Conservation (phyloP, 2,888 invertebrate genomes). For the Pterobdella sp. region DNA sequence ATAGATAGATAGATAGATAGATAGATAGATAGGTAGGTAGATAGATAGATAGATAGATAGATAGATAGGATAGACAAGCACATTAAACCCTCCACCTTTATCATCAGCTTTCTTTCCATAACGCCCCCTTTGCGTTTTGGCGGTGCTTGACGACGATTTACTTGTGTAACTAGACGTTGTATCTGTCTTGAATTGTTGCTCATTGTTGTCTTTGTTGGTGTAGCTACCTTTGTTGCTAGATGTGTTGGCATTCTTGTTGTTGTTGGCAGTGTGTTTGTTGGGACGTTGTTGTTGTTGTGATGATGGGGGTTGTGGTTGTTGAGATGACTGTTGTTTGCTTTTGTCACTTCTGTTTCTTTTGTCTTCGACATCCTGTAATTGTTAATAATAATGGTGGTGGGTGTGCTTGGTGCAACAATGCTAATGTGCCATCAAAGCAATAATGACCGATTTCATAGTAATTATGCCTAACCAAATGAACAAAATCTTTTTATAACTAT, state of each 20-base stretch:
- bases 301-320: neutral
- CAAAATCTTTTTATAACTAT: neutral
- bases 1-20: constrained; percentile 8
- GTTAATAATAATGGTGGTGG: neutral
- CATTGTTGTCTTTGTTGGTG: neutral
- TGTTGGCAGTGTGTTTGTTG: neutral
- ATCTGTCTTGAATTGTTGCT: neutral
- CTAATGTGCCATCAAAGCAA: neutral
- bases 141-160: too few species aligned
- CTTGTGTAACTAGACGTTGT: too few species aligned
- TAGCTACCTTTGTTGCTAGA: neutral
- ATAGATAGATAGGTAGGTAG: too few species aligned
- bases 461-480: neutral
- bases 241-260: neutral
- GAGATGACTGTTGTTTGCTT: neutral
- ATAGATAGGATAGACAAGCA: too few species aligned
- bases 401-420: neutral
- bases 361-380: neutral
- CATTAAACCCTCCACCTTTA: neutral
- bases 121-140: too few species aligned
- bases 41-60: too few species aligned
- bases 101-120: neutral
- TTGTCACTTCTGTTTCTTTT: neutral
- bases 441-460: too few species aligned
- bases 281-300: neutral